Percentiles rank a stretch among this genome's conserved stretches.
These are phyloP conservation scores for Drosophila gunungcola DNA, from an alignment of 1,140 invertebrate species.

Conservation along the genomic window DNA sequence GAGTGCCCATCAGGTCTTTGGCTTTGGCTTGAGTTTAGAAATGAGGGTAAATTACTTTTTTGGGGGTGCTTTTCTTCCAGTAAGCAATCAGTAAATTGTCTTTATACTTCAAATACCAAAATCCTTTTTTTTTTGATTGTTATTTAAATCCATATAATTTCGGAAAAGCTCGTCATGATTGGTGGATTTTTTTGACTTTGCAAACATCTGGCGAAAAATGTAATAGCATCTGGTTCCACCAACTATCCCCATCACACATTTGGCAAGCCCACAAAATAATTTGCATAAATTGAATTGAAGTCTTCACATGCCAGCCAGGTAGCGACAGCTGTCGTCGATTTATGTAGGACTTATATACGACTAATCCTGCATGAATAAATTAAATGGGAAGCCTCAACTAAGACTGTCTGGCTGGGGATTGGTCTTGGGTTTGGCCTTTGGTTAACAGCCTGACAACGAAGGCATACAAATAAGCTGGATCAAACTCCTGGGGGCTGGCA, in stretches of 20 bases:
- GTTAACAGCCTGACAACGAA: too few relatives aligned
- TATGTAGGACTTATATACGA: conserved; percentile 34
- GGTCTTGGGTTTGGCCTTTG: conserved; percentile 26
- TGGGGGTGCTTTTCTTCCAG: not conserved
- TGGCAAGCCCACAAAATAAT: conserved; percentile 29
- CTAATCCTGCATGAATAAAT: conserved; percentile 68
- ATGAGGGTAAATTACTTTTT: conserved; percentile 17
- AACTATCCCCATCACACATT: conserved; percentile 10
- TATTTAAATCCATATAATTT: conserved; percentile 4
- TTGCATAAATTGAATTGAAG: conserved; percentile 46
- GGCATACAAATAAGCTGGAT: conserved; percentile 72
- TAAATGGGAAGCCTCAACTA: conserved; percentile 48
- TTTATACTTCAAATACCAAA: not conserved
- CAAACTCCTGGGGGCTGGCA: conserved; percentile 15
- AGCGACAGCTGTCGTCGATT: conserved; percentile 53
- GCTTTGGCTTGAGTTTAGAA: conserved; percentile 6
- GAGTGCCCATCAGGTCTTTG: conserved; percentile 17
- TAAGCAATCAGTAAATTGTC: too few relatives aligned
- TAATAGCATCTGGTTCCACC: not conserved
- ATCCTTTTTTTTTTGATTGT: not conserved
- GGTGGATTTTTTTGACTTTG: not conserved
- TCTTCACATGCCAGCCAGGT: conserved; percentile 34
- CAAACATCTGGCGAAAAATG: conserved; percentile 20
- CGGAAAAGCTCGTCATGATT: not conserved
- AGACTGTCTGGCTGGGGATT: conserved; percentile 19